phyloP scores from a whole-genome alignment of 53 echinoderm and acorn worm species.

The Actinopyga echinites region DNA sequence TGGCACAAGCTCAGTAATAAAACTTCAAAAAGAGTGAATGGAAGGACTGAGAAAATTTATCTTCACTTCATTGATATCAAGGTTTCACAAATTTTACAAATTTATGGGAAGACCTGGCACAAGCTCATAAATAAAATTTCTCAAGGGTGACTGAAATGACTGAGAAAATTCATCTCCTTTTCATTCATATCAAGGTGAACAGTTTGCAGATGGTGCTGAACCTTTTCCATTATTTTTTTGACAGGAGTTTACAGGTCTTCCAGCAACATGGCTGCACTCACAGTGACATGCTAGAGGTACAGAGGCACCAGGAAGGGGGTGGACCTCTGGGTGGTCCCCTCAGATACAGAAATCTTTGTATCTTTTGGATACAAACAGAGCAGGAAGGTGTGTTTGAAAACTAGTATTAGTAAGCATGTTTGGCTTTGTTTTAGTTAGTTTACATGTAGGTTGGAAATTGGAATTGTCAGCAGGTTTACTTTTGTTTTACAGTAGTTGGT shows the following conservation, averaged over 20 bases:
- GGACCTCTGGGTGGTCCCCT: slow-evolving; percentile 83
- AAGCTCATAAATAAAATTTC: too few relatives aligned
- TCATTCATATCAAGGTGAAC: too few relatives aligned
- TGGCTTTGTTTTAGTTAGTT: neutral
- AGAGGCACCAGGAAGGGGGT: slow-evolving; percentile 68
- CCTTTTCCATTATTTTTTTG: neutral
- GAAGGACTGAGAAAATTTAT: too few relatives aligned
- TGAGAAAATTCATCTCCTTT: too few relatives aligned
- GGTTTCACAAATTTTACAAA: too few relatives aligned
- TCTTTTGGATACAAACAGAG: slow-evolving; percentile 85
- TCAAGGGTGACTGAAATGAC: too few relatives aligned
- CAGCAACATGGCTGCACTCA: slow-evolving; percentile 79
- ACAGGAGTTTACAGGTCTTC: slow-evolving; percentile 89
- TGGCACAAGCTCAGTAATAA: too few relatives aligned
- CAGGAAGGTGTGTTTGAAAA: slow-evolving; percentile 60
- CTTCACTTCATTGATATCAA: too few relatives aligned
- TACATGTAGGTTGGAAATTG: too few relatives aligned
- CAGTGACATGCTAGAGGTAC: slow-evolving; percentile 66
- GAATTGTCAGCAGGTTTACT: neutral
- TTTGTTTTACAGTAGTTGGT: neutral
- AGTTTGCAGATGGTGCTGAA: too few relatives aligned
- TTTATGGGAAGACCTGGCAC: too few relatives aligned
- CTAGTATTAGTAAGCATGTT: neutral
- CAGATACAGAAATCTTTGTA: slow-evolving; percentile 70
- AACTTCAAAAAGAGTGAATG: too few relatives aligned